Evolutionary conservation across 2,113 vertebrate species (phyloP).

Genomic region (Notothenia coriiceps): DNA sequence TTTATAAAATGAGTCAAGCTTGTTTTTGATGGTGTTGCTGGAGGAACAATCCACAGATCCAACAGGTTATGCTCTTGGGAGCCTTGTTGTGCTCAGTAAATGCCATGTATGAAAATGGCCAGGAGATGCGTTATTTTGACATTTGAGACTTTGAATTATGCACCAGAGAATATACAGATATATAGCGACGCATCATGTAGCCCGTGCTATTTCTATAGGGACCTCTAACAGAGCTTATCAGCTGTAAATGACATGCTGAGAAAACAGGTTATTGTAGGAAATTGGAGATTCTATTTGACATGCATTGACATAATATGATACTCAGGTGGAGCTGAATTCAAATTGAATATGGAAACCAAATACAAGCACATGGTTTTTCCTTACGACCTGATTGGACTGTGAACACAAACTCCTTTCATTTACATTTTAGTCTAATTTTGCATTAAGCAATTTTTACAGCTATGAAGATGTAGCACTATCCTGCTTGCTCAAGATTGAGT

Average conservation of each 20-base stretch:
- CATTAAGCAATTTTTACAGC: neutral
- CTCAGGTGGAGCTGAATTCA: conserved; percentile 9
- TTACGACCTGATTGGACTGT: neutral
- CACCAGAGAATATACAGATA: neutral
- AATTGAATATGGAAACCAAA: neutral
- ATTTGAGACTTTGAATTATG: conserved; percentile 6
- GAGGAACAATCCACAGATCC: neutral
- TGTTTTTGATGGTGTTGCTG: neutral
- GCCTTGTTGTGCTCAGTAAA: neutral
- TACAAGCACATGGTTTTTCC: neutral
- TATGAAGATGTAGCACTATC: neutral
- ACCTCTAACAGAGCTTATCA: neutral
- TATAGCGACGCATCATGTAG: neutral
- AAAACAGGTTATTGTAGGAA: neutral
- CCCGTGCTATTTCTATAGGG: neutral
- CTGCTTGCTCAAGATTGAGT: no score
- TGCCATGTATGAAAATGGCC: neutral
- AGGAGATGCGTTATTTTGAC: neutral
- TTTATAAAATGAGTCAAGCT: conserved; percentile 1
- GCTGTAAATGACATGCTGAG: neutral
- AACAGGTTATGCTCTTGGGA: neutral
- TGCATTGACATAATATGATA: conserved; percentile 22
- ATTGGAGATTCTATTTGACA: conserved; percentile 3
- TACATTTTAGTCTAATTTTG: neutral
- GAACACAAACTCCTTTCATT: conserved; percentile 6